Base-by-base conservation (phyloP, 2,888 invertebrate genomes). In the Drosophila silvestris region DNA sequence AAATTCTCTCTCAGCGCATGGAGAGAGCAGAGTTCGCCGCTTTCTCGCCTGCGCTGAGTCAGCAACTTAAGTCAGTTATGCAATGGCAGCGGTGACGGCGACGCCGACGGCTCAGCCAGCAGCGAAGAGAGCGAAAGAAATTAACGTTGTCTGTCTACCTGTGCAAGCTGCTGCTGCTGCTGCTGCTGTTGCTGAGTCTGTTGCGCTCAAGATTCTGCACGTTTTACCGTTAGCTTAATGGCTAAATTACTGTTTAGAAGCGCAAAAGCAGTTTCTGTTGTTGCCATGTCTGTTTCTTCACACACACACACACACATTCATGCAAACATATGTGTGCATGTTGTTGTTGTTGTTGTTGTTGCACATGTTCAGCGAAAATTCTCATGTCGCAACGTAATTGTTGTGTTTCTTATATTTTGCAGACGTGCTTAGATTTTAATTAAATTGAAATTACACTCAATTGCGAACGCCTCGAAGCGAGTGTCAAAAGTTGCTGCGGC, bases 171-270 rank as follows among this genome's bases (percentile, higher is more conserved):
- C 35, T 16, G 33, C 32, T 33, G 32, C 30, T 30, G 33, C 14
- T 35, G 12, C 3, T 33, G 12, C 12, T 35, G 14, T 14, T 35
- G 4, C 35, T 14, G 44, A 26, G 33, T 32, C 58, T 41, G 7
- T 52, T 70, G 60, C 41, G 70, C 77, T 64, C 78, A 74, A 86
- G 69, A 84, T 82, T 89, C 89, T 89, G 88, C 88, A 89, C 82
- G 83, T 81, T 90, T 90, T 78, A 91, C 92, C 86, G 91, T 91
- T 91, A 91, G 59, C 79, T 77, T 85, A 91, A 91, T 91, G 89
- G 86, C 85, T 90, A 90, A 91, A 91, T 83, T 81, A 90, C 88
- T 91, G 88, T 80, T 91, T 85, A 91, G 83, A 81, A 82, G 70
- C 70, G 63, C 76, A 79, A 61, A 63, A 70, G 16, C 33, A 32